Evolutionary conservation across 2,113 vertebrate genomes (phyloP).

Genomic region (Grammomys dolichurus): DNA sequence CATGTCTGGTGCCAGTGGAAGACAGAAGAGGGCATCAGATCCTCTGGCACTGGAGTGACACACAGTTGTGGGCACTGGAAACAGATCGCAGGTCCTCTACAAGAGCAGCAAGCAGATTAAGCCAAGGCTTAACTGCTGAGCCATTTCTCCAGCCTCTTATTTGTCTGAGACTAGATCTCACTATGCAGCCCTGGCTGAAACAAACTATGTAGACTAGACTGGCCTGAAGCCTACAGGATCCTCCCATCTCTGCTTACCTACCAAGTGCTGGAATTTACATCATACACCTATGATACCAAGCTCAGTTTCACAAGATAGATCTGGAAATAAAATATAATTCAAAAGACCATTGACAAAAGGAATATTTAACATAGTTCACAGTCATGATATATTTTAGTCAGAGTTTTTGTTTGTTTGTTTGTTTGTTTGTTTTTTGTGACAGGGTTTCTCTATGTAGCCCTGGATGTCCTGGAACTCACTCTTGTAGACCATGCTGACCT

Average conservation of each 20-base stretch:
- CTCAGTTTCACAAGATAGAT: constrained; percentile 38
- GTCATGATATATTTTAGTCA: constrained; percentile 48
- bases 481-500: not conserved
- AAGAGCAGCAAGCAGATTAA: not conserved
- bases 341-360: constrained; percentile 27
- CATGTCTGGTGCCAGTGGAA: not conserved
- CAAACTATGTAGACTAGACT: not conserved
- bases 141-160: not conserved
- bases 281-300: not conserved
- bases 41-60: not conserved
- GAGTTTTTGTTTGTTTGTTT: not conserved
- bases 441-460: not conserved
- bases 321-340: constrained; percentile 40
- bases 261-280: not conserved
- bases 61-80: not conserved
- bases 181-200: not conserved
- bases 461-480: not conserved
- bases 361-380: constrained; percentile 50
- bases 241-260: not conserved
- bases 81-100: not conserved
- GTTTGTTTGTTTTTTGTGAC: not conserved
- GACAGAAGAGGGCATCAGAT: not conserved
- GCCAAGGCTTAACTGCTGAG: not conserved
- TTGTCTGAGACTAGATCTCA: not conserved
- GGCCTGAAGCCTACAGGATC: not conserved